Evolutionary conservation across 2,888 invertebrate species (phyloP), one percentile per base, ranked within the genome.

Genomic region (Latrodectus elegans): DNA sequence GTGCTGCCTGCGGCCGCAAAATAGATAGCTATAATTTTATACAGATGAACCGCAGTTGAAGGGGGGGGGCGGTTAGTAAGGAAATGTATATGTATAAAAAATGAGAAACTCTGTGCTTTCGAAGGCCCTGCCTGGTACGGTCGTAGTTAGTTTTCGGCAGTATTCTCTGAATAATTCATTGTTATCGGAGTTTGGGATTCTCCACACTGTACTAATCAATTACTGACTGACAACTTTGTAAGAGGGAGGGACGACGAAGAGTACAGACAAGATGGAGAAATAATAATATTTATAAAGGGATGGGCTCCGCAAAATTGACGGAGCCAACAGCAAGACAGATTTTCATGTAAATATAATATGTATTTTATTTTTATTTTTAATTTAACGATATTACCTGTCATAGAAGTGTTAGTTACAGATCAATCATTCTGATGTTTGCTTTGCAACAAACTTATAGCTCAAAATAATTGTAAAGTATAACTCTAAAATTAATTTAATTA

Each of bases 21-120:
- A 84, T 84, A 78, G 84, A 78, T 78, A 73, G 78, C 77, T 78
- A 84, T 84, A 84, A 76, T 84, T 83, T 84, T 78, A 78, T 78
- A 84, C 77, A 73, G 77, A 84, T 73, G 84, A 84, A 84, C 67
- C 84, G 71, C 77, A 53, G 9, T 49, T 12, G 22, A 11, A 26
- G 17, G 65, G 15, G 26, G 26, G 51, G 53, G 49, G 55, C n/a
- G 51, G n/a, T n/a, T n/a, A n/a, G 55, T 55, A 73, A 73, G 55
- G 49, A 71, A 49, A 78, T 67, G 22, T 22, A 22, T 55, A 80
- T 76, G 82, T 55, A 67, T 68, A 75, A 26, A 72, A 68, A 67
- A 68, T 74, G 70, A 14, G 22, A 67, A 73, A 84, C 38, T 38
- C 38, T 1, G 38, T 38, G 38, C 38, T 38, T 38, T 38, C 38